Percentiles rank a stretch among this genome's conserved stretches.
Conservation (phyloP, 1,140 invertebrate genomes). For the Capitella teleta region DNA sequence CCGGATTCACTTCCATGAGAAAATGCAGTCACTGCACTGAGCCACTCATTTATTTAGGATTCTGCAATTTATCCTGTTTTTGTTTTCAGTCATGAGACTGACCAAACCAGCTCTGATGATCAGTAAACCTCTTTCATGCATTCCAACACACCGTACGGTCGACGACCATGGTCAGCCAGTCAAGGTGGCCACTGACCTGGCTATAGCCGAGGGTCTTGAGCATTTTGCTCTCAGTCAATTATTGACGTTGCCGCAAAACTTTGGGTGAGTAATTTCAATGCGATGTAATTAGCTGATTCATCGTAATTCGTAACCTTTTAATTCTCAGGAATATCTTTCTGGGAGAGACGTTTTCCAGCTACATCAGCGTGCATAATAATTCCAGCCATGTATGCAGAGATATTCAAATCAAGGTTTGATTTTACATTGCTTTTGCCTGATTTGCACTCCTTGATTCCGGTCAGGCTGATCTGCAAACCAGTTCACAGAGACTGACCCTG, state of each 20-base stretch:
- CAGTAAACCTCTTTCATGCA: slow-evolving; percentile 61
- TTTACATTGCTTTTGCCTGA: neutral
- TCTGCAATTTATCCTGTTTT: too few species aligned
- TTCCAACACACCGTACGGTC: slow-evolving; percentile 72
- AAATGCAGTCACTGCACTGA: too few species aligned
- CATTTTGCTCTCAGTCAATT: slow-evolving; percentile 75
- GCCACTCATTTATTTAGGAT: too few species aligned
- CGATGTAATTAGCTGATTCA: neutral
- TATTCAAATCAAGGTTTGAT: slow-evolving; percentile 35
- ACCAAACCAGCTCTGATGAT: slow-evolving; percentile 74
- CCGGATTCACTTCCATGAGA: too few species aligned
- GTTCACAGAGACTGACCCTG: slow-evolving; percentile 68
- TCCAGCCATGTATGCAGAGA: slow-evolving; percentile 54
- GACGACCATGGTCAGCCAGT: slow-evolving; percentile 63
- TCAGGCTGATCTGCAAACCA: slow-evolving; percentile 83
- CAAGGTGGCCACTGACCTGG: slow-evolving; percentile 66
- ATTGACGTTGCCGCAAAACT: slow-evolving; percentile 85
- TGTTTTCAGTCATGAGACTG: slow-evolving; percentile 75
- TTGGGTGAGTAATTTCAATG: slow-evolving; percentile 55
- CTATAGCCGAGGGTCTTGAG: slow-evolving; percentile 63
- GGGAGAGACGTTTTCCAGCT: slow-evolving; percentile 96
- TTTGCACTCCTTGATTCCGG: neutral
- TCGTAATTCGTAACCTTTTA: slow-evolving; percentile 4
- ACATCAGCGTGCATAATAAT: slow-evolving; percentile 93
- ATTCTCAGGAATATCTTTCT: slow-evolving; percentile 61